Evolutionary conservation across 2,888 invertebrate genomes (phyloP).

Genomic region (Alentia gelatinosa): DNA sequence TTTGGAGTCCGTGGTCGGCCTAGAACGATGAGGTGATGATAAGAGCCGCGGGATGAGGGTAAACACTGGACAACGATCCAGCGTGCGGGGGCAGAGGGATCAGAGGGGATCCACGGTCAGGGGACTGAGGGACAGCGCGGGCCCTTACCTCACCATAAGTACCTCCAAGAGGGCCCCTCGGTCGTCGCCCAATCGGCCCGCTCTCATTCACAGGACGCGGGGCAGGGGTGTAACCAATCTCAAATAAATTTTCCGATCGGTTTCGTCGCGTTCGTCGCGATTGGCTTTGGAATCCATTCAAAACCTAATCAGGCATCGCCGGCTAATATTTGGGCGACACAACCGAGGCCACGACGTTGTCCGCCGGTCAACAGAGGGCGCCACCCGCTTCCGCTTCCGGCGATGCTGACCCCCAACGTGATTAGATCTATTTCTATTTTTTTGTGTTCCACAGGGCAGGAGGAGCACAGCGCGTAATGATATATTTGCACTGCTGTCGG

Average conservation of each 20-base stretch:
- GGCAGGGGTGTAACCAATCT: conserved; percentile 33
- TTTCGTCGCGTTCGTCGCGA: conserved; percentile 30
- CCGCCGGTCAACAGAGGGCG: not conserved
- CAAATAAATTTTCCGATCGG: conserved; percentile 42
- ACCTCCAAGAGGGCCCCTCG: not conserved
- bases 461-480: not conserved
- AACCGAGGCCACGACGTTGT: not conserved
- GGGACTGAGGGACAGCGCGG: too few relatives aligned
- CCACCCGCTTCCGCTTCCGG: not conserved
- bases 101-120: too few relatives aligned
- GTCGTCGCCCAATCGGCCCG: not conserved
- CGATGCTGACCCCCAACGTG: not conserved
- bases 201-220: not conserved
- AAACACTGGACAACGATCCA: not conserved
- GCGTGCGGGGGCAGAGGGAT: not conserved
- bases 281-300: conserved; percentile 45
- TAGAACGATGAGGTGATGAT: not conserved
- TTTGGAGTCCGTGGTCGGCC: too few relatives aligned
- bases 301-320: conserved; percentile 25
- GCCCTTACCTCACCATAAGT: not conserved
- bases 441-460: too few relatives aligned
- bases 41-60: not conserved
- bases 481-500: conserved; percentile 38
- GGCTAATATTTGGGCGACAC: conserved; percentile 13
- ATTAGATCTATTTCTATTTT: conserved; percentile 41